A percentile compares a stretch with the other conserved stretches of the same genome.
phyloP scores from a whole-genome alignment of 2,113 vertebrate species.

The Chionodraco myersi region DNA sequence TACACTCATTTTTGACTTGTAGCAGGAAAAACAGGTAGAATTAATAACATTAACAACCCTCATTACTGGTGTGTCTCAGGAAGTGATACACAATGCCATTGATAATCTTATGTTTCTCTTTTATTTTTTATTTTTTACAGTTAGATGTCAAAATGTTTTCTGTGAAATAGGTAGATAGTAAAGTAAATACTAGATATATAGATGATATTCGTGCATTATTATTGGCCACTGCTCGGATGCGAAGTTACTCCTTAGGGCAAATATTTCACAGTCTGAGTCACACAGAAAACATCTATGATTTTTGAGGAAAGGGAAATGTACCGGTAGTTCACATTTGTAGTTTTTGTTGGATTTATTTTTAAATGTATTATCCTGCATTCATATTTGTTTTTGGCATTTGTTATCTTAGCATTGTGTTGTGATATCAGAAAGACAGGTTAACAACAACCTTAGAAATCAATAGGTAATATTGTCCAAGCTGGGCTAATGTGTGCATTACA shows the following conservation, averaged over 20 bases:
- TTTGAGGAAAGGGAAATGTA: too few species aligned
- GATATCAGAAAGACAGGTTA: background rate
- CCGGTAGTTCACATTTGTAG: too few species aligned
- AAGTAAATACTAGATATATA: background rate
- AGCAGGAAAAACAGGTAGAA: conserved; percentile 20
- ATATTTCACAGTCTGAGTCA: too few species aligned
- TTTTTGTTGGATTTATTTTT: background rate
- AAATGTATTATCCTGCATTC: background rate
- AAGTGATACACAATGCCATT: background rate
- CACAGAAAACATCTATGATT: too few species aligned
- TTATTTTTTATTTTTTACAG: background rate
- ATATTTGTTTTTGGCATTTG: background rate
- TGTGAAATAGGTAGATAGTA: background rate
- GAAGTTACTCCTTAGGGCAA: too few species aligned
- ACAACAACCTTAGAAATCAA: too few species aligned
- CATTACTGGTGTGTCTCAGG: background rate
- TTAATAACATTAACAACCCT: conserved; percentile 1
- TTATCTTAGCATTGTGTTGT: background rate
- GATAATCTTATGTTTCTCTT: background rate
- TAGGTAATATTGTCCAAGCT: too few species aligned
- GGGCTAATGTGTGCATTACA: too few species aligned
- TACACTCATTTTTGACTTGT: background rate
- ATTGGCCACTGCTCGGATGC: too few species aligned
- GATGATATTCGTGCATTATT: background rate
- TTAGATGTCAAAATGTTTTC: background rate